Evolutionary conservation across 2,113 vertebrate species (phyloP).

Genomic region (Strix aluco): DNA sequence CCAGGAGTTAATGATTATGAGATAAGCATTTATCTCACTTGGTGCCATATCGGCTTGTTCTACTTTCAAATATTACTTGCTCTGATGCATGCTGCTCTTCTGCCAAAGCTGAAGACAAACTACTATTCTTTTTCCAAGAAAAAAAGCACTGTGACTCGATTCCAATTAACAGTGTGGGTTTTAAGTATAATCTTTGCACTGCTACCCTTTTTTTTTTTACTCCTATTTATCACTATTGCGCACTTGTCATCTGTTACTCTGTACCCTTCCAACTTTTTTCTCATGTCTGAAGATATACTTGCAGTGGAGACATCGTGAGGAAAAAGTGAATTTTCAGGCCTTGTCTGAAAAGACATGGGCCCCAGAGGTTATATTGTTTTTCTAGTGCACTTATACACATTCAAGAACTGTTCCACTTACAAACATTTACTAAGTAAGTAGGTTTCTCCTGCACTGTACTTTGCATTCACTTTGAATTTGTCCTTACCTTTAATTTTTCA

Average conservation of each 20-base stretch:
- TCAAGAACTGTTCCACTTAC: not conserved
- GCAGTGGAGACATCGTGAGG: not conserved
- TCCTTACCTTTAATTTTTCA: not conserved
- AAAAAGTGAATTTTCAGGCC: not conserved
- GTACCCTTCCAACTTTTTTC: not conserved
- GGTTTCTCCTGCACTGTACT: not conserved
- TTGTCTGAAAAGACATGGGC: not conserved
- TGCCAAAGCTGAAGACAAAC: slow-evolving; percentile 39
- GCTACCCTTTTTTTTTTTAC: not conserved
- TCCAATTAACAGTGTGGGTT: slow-evolving; percentile 31
- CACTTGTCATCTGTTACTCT: not conserved
- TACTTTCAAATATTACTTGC: slow-evolving; percentile 49
- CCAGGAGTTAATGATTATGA: slow-evolving; percentile 70
- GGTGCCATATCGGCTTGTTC: slow-evolving; percentile 55
- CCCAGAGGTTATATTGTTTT: not conserved
- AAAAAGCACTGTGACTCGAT: not conserved
- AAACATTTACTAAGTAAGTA: not conserved
- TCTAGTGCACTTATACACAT: not conserved
- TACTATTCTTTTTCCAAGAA: slow-evolving; percentile 15
- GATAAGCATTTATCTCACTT: slow-evolving; percentile 68
- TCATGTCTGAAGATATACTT: not conserved
- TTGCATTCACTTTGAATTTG: not conserved
- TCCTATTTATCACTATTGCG: not conserved
- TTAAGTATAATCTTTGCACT: slow-evolving; percentile 15
- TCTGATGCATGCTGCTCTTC: slow-evolving; percentile 43